Conservation (phyloP, 2,113 vertebrate genomes). For the Condylura cristata region DNA sequence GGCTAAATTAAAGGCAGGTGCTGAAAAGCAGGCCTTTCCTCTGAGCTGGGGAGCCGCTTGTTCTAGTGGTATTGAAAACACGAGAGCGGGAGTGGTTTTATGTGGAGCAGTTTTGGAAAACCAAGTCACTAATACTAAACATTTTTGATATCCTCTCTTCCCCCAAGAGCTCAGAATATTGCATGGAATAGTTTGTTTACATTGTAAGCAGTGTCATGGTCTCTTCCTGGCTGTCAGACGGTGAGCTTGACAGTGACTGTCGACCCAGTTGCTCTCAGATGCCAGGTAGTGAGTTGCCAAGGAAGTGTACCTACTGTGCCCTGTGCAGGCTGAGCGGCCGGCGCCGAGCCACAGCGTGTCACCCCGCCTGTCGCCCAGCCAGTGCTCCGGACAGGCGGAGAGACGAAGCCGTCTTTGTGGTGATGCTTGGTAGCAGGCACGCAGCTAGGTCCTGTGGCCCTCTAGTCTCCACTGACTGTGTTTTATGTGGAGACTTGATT, state of each 20-base stretch:
- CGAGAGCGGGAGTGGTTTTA: background rate
- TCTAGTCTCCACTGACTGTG: background rate
- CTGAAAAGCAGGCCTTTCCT: background rate
- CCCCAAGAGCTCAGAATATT: background rate
- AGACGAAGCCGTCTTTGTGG: background rate
- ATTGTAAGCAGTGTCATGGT: background rate
- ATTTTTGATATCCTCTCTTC: background rate
- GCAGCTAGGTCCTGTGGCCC: background rate
- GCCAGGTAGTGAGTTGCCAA: background rate
- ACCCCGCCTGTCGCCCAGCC: background rate
- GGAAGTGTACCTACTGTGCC: background rate
- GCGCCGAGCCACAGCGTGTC: background rate
- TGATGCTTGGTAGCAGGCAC: background rate
- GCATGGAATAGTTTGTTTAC: background rate
- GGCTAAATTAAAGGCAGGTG: conserved; percentile 47
- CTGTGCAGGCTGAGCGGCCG: background rate
- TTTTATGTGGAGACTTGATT: conserved; percentile 40
- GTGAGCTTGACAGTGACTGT: background rate
- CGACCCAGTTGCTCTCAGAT: background rate
- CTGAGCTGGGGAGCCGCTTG: background rate
- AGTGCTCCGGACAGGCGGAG: background rate
- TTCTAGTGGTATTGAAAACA: background rate
- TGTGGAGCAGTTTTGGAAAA: background rate
- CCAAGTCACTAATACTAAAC: background rate
- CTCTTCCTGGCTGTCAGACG: background rate